Base-by-base conservation (phyloP, 2,797 vertebrate species). In the Melopsittacus undulatus region DNA sequence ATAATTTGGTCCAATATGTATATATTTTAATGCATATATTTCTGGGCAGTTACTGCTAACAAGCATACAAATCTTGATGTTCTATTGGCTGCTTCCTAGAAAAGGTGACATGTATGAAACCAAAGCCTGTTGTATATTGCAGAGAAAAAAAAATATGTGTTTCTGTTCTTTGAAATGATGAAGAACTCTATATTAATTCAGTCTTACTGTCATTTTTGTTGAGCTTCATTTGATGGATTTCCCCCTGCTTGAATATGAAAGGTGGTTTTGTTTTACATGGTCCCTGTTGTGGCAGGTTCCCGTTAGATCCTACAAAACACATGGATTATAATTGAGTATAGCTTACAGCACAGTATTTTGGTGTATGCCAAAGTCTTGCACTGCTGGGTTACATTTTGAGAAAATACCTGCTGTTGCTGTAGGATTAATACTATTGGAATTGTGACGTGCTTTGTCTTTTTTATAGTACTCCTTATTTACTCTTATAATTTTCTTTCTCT, bases 131-230 rank as follows among this genome's bases (percentile, higher is more conserved):
- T 13, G 2, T 90, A 61, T 9, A 4, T 19, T 38, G 30, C 26
- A 73, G 73, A 85, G 67, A 82, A 95, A 90, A 96, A 96, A 96
- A 94, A 45, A 45, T 29, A 92, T 61, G 69, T 83, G 81, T 45
- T 76, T 93, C 48, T 67, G 22, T 85, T 96, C 66, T 96, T 96
- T 83, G 63, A 89, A 96, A 75, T 13, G 11, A 40, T 59, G 75
- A 91, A 48, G 36, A 91, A 68, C 52, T 96, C 64, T 73, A 20
- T 67, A 27, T 96, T 96, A 95, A 95, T 97, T 97, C n/a, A 82
- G 56, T 93, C 56, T 77, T 84, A 46, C 52, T 89, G 75, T 94
- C 38, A 43, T 77, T 90, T 97, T 89, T 91, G 89, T 68, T 69
- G 57, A 94, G 27, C 70, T 85, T 87, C 14, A 18, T 83, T 94